These are phyloP conservation scores for Stomorhina lunata DNA, from an alignment of 2,888 invertebrate genomes.

Conservation along the genomic window DNA sequence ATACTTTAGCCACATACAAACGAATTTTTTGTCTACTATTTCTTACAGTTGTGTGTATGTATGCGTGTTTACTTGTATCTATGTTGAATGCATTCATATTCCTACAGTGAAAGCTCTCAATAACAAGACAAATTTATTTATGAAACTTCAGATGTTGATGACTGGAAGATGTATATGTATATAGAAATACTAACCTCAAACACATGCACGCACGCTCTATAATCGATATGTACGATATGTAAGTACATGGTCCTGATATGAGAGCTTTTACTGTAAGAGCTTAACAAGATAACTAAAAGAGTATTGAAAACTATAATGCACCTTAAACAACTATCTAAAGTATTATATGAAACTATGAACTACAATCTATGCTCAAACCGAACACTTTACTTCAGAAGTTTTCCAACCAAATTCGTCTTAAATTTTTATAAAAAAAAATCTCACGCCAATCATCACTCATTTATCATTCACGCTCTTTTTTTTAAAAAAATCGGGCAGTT, in stretches of 20 bases:
- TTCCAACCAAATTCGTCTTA: neutral
- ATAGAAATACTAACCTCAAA: conserved; percentile 21
- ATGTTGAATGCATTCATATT: conserved; percentile 60
- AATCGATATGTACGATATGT: conserved; percentile 47
- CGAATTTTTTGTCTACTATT: conserved; percentile 38
- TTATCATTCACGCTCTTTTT: conserved; percentile 35
- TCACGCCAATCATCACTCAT: conserved; percentile 26
- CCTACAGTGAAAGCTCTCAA: conserved; percentile 58
- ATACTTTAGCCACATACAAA: neutral
- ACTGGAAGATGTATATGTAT: conserved; percentile 41
- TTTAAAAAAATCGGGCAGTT: neutral
- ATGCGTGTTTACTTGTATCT: conserved; percentile 54
- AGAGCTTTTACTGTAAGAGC: conserved; percentile 51
- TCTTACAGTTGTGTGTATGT: conserved; percentile 57
- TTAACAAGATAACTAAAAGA: conserved; percentile 21
- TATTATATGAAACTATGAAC: neutral
- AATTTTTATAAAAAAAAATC: neutral
- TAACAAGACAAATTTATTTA: conserved; percentile 40
- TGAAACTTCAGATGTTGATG: conserved; percentile 27
- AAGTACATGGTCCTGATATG: conserved; percentile 59
- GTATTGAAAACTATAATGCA: conserved; percentile 29
- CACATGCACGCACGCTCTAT: conserved; percentile 40
- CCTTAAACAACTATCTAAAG: conserved; percentile 7
- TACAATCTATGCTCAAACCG: neutral
- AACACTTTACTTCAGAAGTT: neutral